phyloP scores from a whole-genome alignment of 1,140 invertebrate species.

The Drosophila sturtevanti region DNA sequence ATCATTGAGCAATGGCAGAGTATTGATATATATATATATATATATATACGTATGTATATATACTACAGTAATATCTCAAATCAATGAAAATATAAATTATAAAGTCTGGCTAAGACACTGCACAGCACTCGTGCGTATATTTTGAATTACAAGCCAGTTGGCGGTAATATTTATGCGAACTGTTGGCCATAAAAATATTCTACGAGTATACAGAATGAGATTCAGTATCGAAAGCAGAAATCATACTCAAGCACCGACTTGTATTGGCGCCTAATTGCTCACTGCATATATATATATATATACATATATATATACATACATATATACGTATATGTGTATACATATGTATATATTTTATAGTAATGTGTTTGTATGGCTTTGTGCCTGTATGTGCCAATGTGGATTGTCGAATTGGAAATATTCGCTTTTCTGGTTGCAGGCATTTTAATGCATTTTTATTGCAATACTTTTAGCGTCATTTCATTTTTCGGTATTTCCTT shows the following conservation, averaged over 20 bases:
- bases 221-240: neutral
- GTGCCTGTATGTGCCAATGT: conserved; percentile 1
- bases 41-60: too few species aligned
- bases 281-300: conserved; percentile 17
- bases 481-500: conserved; percentile 66
- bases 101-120: conserved; percentile 39
- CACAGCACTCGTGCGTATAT: conserved; percentile 29
- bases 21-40: conserved; percentile 21
- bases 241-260: neutral
- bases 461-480: conserved; percentile 67
- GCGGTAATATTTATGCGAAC: conserved; percentile 53
- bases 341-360: conserved; percentile 10
- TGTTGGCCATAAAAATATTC: conserved; percentile 68
- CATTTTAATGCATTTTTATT: conserved; percentile 77
- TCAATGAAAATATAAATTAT: conserved; percentile 67
- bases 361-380: too few species aligned
- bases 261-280: conserved; percentile 64
- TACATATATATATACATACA: too few species aligned
- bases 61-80: conserved; percentile 27
- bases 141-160: conserved; percentile 61
- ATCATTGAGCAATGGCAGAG: conserved; percentile 53
- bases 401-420: conserved; percentile 37
- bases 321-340: conserved; percentile 33
- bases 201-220: conserved; percentile 23
- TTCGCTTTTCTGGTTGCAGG: conserved; percentile 47